Percentiles rank a stretch among this genome's conserved stretches.
These are phyloP conservation scores for Alviniconcha marisindica DNA, from an alignment of 1,140 invertebrate genomes.

Conservation along the genomic window DNA sequence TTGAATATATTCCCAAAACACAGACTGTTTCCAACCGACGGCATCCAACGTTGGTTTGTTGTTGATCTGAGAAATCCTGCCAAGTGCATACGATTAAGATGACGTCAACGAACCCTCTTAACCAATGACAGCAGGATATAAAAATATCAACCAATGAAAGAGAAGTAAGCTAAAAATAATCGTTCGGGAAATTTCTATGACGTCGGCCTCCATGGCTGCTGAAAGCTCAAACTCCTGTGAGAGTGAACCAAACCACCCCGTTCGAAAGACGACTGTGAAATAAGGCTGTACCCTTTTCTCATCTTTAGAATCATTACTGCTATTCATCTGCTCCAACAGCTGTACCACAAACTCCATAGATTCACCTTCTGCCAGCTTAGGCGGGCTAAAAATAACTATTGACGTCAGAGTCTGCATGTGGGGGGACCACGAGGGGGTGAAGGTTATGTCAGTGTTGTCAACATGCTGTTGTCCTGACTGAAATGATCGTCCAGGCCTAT, in stretches of 20 bases:
- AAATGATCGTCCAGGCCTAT: not conserved
- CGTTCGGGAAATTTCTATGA: conserved; percentile 35
- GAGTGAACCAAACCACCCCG: no score
- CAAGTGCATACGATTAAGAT: conserved; percentile 9
- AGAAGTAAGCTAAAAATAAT: conserved; percentile 30
- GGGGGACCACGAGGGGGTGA: not conserved
- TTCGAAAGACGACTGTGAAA: no score
- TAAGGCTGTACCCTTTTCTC: no score
- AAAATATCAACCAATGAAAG: conserved; percentile 7
- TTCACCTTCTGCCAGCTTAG: no score
- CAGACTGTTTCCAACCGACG: no score
- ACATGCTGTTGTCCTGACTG: conserved; percentile 30
- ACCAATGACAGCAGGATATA: not conserved
- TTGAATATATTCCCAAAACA: no score
- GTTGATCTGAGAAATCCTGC: conserved; percentile 29
- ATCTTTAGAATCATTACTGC: no score
- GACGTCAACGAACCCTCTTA: not conserved
- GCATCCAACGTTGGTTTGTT: conserved; percentile 28
- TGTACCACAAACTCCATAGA: no score
- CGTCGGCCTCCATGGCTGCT: no score
- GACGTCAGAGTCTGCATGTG: conserved; percentile 9
- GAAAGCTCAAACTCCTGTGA: no score
- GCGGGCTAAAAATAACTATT: conserved; percentile 38
- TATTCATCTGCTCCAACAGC: no score
- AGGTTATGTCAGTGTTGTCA: conserved; percentile 28